Base-by-base conservation (phyloP, 2,113 vertebrate species). In the Tautogolabrus adspersus region DNA sequence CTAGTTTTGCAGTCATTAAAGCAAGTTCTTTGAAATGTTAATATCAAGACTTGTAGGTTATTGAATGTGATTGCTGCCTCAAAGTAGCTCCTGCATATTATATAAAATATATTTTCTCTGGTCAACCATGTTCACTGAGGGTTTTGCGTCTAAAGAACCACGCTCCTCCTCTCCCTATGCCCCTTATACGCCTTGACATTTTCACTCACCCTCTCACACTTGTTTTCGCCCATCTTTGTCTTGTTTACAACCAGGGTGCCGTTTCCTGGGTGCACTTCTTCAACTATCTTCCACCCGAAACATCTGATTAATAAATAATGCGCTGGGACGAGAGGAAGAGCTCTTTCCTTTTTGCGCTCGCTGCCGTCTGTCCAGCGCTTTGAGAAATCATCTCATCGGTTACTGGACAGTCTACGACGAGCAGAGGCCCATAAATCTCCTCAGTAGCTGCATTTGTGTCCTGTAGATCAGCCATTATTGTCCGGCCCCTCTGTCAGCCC, bases 391-490 rank as follows among this genome's bases (percentile, higher is more conserved):
- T 96, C 95, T 96, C 95, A 95, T 96, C 93, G 96, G 96, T 95
- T 96, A 95, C 95, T 94, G 95, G 95, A 95, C 95, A 94, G 96
- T 96, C 94, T 93, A 93, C 95, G 95, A 95, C 95, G 94, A 91
- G 95, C 93, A 94, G 64, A 68, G 79, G 55, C 70, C 65, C 81
- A 97, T 98, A 97, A 97, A 99, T 98, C 96, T 96, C 82, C 68
- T 91, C 96, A 95, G 95, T 96, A 96, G 96, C 95, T 95, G 95
- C 94, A 95, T 96, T 96, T 96, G 95, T 96, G 96, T 97, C 96
- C 96, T 96, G 95, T 98, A 97, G 96, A 97, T 98, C 97, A 97
- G 95, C 94, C 96, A 94, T 97, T 98, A 98, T 97, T 97, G 96
- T 97, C 96, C 95, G 93, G 96, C 94, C 94, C 94, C 96, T 95